A percentile compares a stretch with the other conserved stretches of the same genome.
Conservation (phyloP, 2,797 vertebrate genomes). For the Chanos chanos region DNA sequence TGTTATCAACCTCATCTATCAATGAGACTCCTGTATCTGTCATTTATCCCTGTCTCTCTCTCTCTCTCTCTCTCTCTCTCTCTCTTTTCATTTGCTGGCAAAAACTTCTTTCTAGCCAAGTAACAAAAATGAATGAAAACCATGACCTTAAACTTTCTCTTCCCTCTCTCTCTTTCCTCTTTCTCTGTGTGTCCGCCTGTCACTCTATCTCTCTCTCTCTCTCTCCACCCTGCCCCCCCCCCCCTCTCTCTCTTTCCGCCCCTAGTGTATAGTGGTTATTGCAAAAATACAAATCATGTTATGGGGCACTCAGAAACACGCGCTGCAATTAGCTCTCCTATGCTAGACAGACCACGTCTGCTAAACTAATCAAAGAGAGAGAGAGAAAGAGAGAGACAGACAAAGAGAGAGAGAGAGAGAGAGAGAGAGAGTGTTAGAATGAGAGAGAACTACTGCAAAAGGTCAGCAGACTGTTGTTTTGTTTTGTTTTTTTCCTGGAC, state of each 20-base stretch:
- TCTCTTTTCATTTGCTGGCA: too few relatives aligned
- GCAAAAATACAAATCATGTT: conserved; percentile 42
- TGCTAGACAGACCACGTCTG: conserved; percentile 21
- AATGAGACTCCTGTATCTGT: conserved; percentile 28
- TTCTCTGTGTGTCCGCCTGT: too few relatives aligned
- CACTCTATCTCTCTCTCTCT: conserved; percentile 14
- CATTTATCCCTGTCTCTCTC: conserved; percentile 23
- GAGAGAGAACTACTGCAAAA: not conserved
- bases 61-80: conserved; percentile 7
- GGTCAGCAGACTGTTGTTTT: not conserved
- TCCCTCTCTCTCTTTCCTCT: not conserved
- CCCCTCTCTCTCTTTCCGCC: conserved; percentile 31
- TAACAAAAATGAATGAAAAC: too few relatives aligned
- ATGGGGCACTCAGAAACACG: conserved; percentile 31
- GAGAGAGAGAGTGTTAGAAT: not conserved
- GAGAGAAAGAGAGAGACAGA: not conserved
- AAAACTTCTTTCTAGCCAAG: too few relatives aligned
- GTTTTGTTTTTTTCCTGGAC: too few relatives aligned
- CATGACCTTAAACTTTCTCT: too few relatives aligned
- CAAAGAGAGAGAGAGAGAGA: not conserved
- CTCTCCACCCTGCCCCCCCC: conserved; percentile 18
- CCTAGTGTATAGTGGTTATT: conserved; percentile 30
- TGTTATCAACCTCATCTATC: conserved; percentile 42
- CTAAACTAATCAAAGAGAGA: conserved; percentile 35
- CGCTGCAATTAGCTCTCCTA: conserved; percentile 34